phyloP scores from a whole-genome alignment of 2,797 vertebrate species.

The Clamator glandarius region DNA sequence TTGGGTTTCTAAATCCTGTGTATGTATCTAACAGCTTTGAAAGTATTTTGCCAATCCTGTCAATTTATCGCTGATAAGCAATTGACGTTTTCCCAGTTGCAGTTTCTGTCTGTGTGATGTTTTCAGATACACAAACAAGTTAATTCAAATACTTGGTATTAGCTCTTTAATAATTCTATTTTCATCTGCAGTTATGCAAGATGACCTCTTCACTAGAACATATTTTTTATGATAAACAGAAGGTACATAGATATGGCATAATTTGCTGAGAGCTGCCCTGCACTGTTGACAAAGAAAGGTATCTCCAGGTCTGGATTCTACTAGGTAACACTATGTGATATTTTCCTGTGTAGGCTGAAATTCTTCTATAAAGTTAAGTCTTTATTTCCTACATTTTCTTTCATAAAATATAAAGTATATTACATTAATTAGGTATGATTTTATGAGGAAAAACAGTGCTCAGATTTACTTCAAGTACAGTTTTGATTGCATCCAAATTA shows the following conservation, averaged over 20 bases:
- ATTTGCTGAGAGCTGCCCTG: neutral
- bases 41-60: neutral
- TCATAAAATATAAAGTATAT: neutral
- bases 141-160: neutral
- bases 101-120: neutral
- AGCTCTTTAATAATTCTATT: neutral
- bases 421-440: neutral
- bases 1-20: neutral
- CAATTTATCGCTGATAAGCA: neutral
- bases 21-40: neutral
- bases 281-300: neutral
- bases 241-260: rapidly evolving
- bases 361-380: neutral
- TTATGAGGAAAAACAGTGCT: neutral
- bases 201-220: neutral
- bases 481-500: neutral
- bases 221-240: neutral
- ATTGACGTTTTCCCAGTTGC: neutral
- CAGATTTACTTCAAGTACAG: neutral
- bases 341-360: neutral
- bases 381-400: neutral
- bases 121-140: neutral
- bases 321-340: neutral
- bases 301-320: neutral
- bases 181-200: neutral